phyloP scores from a whole-genome alignment of 92 coral and sea anemone genomes.

The Diadumene lineata region DNA sequence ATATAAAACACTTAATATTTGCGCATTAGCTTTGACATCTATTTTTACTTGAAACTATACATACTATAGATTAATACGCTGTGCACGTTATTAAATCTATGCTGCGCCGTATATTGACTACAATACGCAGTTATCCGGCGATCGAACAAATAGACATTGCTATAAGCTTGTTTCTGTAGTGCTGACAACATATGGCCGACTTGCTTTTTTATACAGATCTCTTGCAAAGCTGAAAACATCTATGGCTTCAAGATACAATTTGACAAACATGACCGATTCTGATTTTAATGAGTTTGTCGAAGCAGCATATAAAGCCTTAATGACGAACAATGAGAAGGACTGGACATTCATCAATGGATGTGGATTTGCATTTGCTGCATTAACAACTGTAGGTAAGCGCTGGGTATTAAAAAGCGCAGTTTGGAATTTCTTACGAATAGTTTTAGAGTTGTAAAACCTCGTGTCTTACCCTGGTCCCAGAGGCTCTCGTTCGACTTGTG shows the following conservation, averaged over 20 bases:
- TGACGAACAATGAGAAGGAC: constrained; percentile 16
- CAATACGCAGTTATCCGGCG: too few species aligned
- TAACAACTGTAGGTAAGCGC: constrained; percentile 40
- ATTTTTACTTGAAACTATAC: neutral
- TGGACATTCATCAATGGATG: constrained; percentile 34
- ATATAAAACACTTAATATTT: neutral
- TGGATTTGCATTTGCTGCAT: constrained; percentile 22
- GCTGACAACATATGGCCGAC: too few species aligned
- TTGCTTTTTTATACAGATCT: neutral
- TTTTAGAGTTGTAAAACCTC: too few species aligned
- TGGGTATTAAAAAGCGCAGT: neutral
- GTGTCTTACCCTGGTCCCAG: too few species aligned
- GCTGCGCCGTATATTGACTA: too few species aligned
- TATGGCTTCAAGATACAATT: constrained; percentile 7
- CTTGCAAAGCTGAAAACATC: neutral
- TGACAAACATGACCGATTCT: constrained; percentile 33
- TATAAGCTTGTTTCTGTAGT: too few species aligned
- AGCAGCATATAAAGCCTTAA: neutral
- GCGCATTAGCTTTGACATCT: neutral
- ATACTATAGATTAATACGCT: neutral
- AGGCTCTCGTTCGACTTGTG: too few species aligned
- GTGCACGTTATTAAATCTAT: too few species aligned
- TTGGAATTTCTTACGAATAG: too few species aligned
- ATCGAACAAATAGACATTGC: too few species aligned
- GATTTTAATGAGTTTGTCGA: constrained; percentile 20